These are phyloP conservation scores for Macrotis lagotis DNA, from an alignment of 2,113 vertebrate species.

Conservation along the genomic window DNA sequence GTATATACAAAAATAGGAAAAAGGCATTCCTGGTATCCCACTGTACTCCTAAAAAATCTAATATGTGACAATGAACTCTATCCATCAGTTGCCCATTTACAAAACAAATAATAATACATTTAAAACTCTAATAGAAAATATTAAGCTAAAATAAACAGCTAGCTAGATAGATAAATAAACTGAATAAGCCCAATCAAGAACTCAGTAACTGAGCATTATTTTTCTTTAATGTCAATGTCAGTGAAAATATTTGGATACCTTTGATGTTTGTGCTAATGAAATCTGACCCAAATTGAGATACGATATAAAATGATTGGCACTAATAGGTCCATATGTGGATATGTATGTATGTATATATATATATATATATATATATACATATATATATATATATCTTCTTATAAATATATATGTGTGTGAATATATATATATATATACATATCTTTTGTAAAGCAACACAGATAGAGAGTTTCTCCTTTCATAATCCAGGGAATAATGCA, in stretches of 20 bases:
- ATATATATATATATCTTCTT: no score
- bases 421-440: no score
- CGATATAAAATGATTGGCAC: background rate
- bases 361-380: no score
- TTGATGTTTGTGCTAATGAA: background rate
- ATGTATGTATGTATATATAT: no score
- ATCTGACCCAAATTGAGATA: background rate
- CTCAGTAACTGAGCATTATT: no score
- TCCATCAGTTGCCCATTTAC: accelerated
- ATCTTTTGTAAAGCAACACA: no score
- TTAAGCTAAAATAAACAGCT: no score
- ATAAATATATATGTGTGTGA: no score
- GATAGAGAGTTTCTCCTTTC: background rate
- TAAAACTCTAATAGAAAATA: background rate
- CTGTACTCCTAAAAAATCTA: accelerated
- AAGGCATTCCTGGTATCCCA: no score
- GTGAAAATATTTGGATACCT: background rate
- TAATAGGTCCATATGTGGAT: background rate
- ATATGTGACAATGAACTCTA: background rate
- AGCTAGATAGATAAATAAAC: background rate
- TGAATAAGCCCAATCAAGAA: accelerated
- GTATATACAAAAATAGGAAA: background rate
- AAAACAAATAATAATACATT: background rate
- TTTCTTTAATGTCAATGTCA: background rate
- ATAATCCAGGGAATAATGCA: background rate